Base-by-base conservation (phyloP, 2,888 invertebrate species). In the Tolmerus cingulatus region DNA sequence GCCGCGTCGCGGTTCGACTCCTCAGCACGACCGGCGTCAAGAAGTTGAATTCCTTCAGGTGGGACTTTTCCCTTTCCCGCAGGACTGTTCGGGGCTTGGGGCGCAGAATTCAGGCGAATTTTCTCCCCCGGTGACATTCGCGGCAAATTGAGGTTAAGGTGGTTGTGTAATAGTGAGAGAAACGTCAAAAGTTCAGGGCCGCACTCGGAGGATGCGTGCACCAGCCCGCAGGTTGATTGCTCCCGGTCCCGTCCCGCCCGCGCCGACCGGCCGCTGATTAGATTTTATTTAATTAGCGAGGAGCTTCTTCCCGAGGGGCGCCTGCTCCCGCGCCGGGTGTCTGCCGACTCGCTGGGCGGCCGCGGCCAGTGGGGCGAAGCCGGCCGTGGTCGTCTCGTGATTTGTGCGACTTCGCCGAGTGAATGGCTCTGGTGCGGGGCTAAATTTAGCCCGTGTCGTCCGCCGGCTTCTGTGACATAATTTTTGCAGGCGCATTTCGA, bases 161-260 rank as follows among this genome's bases (percentile, higher is more conserved):
- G 19, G 87, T 87, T 88, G 87, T 87, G 87, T 87, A 88, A 86
- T 87, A 55, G 85, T 66, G 43, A 74, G 43, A 74, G 74, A 74
- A 76, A 86, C 23, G 85, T 86, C 85, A 86, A 86, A 86, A 46
- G 14, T 79, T 55, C 37, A 43, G 74, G 19, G 27, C 55, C 27
- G 87, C 27, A 85, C 66, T 87, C 30, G 76, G 85, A 46, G 81
- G 30, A 30, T 78, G 51, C 51, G 5, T 51, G 8, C n/a, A 2
- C n/a, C 40, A 9, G 1, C 30, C 2, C 27, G 23, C 76, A 34
- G 14, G 12, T 66, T 27, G 34, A 37, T 34, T 37, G n/a, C 40
- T 40, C 12, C 40, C 40, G 40, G 1, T 7, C 12, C 40, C 40
- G 40, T 12, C 12, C 0, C 12, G 8, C 12, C 40, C 1, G 1